phyloP scores from a whole-genome alignment of 2,888 invertebrate genomes.

The Julus scandinavius region DNA sequence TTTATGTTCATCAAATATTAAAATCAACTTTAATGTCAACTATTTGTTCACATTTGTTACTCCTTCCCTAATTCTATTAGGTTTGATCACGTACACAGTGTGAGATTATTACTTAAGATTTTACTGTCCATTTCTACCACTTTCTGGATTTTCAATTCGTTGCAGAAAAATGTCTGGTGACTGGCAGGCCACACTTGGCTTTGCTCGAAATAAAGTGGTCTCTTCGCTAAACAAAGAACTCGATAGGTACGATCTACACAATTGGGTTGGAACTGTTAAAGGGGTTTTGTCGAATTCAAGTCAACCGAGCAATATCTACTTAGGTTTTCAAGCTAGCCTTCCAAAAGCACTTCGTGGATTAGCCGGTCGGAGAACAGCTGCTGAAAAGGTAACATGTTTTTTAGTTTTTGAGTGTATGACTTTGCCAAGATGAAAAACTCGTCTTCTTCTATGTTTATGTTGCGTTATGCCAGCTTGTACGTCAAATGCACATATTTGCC shows the following conservation, averaged over 20 bases:
- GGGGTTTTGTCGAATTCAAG: neutral
- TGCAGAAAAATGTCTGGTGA: neutral
- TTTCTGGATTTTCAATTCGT: neutral
- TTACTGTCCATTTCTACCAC: neutral
- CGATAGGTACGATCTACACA: neutral
- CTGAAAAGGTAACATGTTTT: neutral
- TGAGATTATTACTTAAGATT: neutral
- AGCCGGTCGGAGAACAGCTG: neutral
- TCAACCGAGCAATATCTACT: neutral
- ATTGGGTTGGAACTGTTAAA: neutral
- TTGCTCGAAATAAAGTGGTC: neutral
- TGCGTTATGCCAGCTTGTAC: neutral
- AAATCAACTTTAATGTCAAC: constrained; percentile 11
- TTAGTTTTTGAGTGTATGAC: neutral
- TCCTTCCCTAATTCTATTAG: neutral
- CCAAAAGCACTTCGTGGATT: neutral
- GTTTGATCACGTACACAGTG: neutral
- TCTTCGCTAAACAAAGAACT: neutral
- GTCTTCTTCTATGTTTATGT: neutral
- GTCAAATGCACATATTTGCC: neutral
- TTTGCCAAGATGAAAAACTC: constrained; percentile 5
- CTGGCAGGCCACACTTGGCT: neutral
- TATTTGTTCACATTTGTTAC: neutral
- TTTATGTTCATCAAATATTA: constrained; percentile 36
- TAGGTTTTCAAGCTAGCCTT: neutral